These are phyloP conservation scores for Trogon melanurus DNA, from an alignment of 2,113 vertebrate genomes.

Conservation along the genomic window DNA sequence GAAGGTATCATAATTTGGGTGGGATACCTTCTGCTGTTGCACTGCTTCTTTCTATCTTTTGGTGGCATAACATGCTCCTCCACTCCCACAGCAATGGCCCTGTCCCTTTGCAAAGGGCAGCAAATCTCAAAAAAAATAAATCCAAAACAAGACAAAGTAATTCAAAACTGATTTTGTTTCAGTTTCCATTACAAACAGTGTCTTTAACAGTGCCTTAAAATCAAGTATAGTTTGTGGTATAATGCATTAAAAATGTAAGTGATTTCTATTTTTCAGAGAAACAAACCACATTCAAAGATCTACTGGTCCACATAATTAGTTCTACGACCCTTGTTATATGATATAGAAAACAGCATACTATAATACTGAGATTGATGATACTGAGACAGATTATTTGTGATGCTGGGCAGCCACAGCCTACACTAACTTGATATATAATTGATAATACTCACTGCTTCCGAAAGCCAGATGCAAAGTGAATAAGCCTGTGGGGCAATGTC, in stretches of 20 bases:
- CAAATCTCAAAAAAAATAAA: not conserved
- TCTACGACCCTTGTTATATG: not conserved
- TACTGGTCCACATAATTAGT: not conserved
- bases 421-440: not conserved
- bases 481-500: not conserved
- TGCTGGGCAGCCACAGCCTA: not conserved
- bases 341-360: not conserved
- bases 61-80: not conserved
- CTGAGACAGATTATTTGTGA: not conserved
- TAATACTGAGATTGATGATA: not conserved
- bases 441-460: not conserved
- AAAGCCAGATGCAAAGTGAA: not conserved
- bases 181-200: not conserved
- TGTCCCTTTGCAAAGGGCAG: accelerated
- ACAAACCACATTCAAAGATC: not conserved
- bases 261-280: not conserved
- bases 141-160: not conserved
- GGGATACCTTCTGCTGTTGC: not conserved
- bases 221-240: not conserved
- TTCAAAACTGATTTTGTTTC: not conserved
- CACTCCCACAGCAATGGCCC: not conserved
- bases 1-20: not conserved
- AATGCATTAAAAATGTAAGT: not conserved
- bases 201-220: not conserved
- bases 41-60: not conserved